These are phyloP conservation scores for Notodonta dromedarius DNA, from an alignment of 2,888 invertebrate genomes.

Conservation along the genomic window DNA sequence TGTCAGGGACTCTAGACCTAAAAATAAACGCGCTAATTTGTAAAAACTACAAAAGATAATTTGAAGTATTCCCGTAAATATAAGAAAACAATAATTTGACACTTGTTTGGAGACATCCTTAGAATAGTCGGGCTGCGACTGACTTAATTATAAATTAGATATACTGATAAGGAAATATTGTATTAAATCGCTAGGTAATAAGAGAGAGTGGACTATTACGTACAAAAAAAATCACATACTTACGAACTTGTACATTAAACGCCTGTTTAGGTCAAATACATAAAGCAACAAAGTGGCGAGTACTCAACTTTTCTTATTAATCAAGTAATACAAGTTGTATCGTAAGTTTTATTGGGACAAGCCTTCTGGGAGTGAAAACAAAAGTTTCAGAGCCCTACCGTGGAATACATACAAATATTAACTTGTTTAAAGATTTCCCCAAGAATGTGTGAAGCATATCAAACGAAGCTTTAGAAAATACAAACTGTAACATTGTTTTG, in stretches of 20 bases:
- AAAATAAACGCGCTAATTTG: no score
- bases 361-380: slow-evolving; percentile 45
- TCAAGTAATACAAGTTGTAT: slow-evolving; percentile 46
- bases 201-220: no score
- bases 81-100: no score
- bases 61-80: no score
- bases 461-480: slow-evolving; percentile 14
- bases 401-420: slow-evolving; percentile 24
- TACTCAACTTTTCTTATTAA: slow-evolving; percentile 47
- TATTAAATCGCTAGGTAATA: no score
- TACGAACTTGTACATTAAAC: background rate
- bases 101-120: no score
- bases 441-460: slow-evolving; percentile 16
- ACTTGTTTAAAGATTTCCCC: slow-evolving; percentile 31
- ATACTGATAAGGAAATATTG: no score
- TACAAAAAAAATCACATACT: no score
- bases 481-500: background rate
- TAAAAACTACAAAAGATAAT: no score
- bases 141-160: no score
- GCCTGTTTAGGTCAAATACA: background rate
- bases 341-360: slow-evolving; percentile 52
- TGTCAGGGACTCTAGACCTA: no score
- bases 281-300: slow-evolving; percentile 1
- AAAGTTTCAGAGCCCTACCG: slow-evolving; percentile 41
- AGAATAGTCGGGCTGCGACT: no score